Percentiles rank a stretch among this genome's conserved stretches.
phyloP scores from a whole-genome alignment of 2,888 invertebrate species.

The Polyommatus iphigenia region DNA sequence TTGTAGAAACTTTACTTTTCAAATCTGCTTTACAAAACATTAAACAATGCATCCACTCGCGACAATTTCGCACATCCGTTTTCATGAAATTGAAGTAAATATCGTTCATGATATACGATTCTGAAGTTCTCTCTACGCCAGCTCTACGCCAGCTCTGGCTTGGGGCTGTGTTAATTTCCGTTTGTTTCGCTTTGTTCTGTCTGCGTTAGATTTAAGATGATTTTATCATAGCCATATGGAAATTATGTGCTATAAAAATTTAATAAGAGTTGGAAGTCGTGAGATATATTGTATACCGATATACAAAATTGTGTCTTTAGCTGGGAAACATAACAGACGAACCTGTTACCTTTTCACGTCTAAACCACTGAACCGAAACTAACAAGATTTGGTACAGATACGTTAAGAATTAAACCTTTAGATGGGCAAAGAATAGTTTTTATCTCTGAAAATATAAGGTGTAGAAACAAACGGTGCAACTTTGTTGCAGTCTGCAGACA shows the following conservation, averaged over 20 bases:
- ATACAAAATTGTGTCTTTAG: too few relatives aligned
- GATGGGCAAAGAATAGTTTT: too few relatives aligned
- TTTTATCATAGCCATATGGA: constrained; percentile 23
- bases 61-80: constrained; percentile 3
- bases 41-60: not conserved
- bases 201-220: constrained; percentile 7
- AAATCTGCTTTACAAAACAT: not conserved
- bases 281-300: too few relatives aligned
- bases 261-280: not conserved
- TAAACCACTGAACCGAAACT: too few relatives aligned
- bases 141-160: not conserved
- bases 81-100: constrained; percentile 17
- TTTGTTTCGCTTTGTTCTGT: constrained; percentile 22
- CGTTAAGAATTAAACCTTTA: too few relatives aligned
- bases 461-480: too few relatives aligned
- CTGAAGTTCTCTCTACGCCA: not conserved
- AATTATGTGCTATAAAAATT: not conserved
- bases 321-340: too few relatives aligned
- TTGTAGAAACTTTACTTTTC: not conserved
- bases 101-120: constrained; percentile 12
- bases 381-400: too few relatives aligned
- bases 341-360: too few relatives aligned
- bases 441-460: too few relatives aligned
- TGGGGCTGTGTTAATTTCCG: constrained; percentile 27
- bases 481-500: too few relatives aligned